Percentiles rank a stretch among this genome's conserved stretches.
Evolutionary conservation across 64 coral and sea anemone species (phyloP).

Genomic region (Porites australiensis): DNA sequence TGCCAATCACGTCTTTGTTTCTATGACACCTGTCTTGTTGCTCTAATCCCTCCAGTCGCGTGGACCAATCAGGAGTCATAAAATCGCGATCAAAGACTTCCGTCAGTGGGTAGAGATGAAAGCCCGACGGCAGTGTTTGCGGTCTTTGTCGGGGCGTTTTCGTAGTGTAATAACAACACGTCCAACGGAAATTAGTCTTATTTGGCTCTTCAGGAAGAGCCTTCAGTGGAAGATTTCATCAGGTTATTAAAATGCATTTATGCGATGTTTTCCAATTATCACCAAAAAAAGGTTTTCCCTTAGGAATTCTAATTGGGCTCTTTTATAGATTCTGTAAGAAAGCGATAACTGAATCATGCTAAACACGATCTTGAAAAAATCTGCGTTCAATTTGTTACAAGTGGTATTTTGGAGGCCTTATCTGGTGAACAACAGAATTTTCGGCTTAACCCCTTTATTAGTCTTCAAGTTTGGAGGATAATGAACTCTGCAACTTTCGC

Average conservation of each 20-base stretch:
- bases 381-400: neutral
- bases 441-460: neutral
- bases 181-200: slow-evolving; percentile 42
- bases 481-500: slow-evolving; percentile 9
- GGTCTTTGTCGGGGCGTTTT: slow-evolving; percentile 61
- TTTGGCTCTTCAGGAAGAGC: slow-evolving; percentile 59
- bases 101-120: slow-evolving; percentile 53
- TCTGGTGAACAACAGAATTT: neutral
- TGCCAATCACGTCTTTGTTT: slow-evolving; percentile 79
- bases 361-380: neutral
- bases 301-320: slow-evolving; percentile 45
- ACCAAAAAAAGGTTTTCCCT: slow-evolving; percentile 55
- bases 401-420: neutral
- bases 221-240: slow-evolving; percentile 72
- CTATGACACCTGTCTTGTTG: slow-evolving; percentile 61
- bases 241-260: slow-evolving; percentile 98
- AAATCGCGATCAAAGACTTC: slow-evolving; percentile 47
- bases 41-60: neutral
- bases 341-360: neutral
- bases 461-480: neutral
- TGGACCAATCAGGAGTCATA: slow-evolving; percentile 71
- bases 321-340: slow-evolving; percentile 19
- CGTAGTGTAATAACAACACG: slow-evolving; percentile 24
- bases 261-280: slow-evolving; percentile 83
- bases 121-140: slow-evolving; percentile 44